These are phyloP conservation scores for Melanophora roralis DNA, from an alignment of 2,888 invertebrate species.

Conservation along the genomic window DNA sequence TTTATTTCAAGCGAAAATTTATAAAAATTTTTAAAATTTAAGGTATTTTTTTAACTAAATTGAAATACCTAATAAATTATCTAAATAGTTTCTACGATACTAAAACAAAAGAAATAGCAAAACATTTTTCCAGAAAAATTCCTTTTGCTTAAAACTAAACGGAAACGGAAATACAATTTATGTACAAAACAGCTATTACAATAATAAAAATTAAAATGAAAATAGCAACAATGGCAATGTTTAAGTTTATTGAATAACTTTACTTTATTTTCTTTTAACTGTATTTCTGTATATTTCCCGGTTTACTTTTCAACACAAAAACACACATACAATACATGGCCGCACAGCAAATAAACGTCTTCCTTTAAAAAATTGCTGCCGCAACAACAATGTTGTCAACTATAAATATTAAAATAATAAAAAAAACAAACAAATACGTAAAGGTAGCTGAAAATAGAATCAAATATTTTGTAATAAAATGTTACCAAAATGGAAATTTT, in stretches of 20 bases:
- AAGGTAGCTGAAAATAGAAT: conserved; percentile 4
- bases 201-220: conserved; percentile 45
- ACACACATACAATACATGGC: neutral
- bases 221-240: conserved; percentile 42
- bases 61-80: neutral
- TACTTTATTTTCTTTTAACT: conserved; percentile 14
- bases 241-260: conserved; percentile 58
- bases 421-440: conserved; percentile 21
- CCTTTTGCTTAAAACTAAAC: conserved; percentile 48
- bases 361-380: conserved; percentile 58
- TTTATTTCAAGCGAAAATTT: too few species aligned
- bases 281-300: neutral
- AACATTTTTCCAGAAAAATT: conserved; percentile 10
- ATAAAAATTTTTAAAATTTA: too few species aligned
- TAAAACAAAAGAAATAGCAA: neutral
- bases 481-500: conserved; percentile 10
- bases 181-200: conserved; percentile 48
- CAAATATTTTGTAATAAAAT: conserved; percentile 6
- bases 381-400: conserved; percentile 64
- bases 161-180: conserved; percentile 54
- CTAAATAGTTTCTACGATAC: neutral
- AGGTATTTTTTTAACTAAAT: neutral
- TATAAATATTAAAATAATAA: conserved; percentile 50
- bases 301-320: neutral
- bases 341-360: conserved; percentile 23